Evolutionary conservation across 2,888 invertebrate genomes (phyloP).

Genomic region (Epistrophe eligans): DNA sequence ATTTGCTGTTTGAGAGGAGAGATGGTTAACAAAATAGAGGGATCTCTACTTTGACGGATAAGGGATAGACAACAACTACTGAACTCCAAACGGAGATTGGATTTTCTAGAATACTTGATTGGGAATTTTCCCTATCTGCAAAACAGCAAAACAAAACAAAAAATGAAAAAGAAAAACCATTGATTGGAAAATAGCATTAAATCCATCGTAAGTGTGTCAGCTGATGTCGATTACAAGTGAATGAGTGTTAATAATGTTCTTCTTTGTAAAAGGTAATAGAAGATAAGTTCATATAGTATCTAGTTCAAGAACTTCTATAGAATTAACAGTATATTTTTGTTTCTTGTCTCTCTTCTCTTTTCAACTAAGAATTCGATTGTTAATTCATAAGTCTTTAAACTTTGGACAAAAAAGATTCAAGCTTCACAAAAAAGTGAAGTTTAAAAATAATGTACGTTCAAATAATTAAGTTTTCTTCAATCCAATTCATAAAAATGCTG

Average conservation of each 20-base stretch:
- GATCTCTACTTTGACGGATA: background rate
- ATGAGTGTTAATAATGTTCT: slow-evolving; percentile 1
- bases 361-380: background rate
- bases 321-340: too few relatives aligned
- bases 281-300: background rate
- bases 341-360: background rate
- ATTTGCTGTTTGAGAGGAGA: background rate
- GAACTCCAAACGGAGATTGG: slow-evolving; percentile 10
- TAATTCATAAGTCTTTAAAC: too few relatives aligned
- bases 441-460: too few relatives aligned
- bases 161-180: background rate
- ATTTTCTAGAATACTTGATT: slow-evolving; percentile 12
- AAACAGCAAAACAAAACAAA: background rate
- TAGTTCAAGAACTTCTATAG: background rate
- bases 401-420: too few relatives aligned
- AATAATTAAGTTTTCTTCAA: too few relatives aligned
- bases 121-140: background rate
- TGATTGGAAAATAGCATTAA: slow-evolving; percentile 33
- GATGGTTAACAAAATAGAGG: background rate
- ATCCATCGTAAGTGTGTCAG: background rate
- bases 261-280: background rate
- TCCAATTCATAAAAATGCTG: too few relatives aligned
- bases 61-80: slow-evolving; percentile 7
- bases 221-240: background rate
- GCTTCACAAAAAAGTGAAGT: too few relatives aligned